Conservation (phyloP, 2,888 invertebrate genomes). For the Fragum fragum region DNA sequence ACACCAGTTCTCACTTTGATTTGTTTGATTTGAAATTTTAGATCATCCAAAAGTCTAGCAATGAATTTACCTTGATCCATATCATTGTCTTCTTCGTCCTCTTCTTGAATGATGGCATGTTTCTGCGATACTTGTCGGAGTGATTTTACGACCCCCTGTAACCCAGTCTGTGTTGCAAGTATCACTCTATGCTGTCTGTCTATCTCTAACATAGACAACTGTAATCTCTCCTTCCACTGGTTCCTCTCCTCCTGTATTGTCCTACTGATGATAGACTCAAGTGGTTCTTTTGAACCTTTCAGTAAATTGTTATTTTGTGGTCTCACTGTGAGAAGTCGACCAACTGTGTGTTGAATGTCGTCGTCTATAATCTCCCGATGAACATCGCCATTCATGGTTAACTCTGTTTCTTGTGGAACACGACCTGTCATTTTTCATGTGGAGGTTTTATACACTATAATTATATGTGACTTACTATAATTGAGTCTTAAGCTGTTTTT, state of each 20-base stretch:
- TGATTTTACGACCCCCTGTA: slow-evolving; percentile 72
- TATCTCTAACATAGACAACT: slow-evolving; percentile 75
- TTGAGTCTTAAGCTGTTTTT: too few species aligned
- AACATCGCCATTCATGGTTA: slow-evolving; percentile 17
- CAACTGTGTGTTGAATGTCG: slow-evolving; percentile 76
- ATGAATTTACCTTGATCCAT: slow-evolving; percentile 53
- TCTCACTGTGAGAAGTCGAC: slow-evolving; percentile 51
- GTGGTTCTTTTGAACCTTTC: slow-evolving; percentile 39
- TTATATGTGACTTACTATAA: too few species aligned
- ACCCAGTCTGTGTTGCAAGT: slow-evolving; percentile 65
- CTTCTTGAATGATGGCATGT: slow-evolving; percentile 45
- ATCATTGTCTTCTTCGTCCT: slow-evolving; percentile 62
- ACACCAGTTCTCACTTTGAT: slow-evolving; percentile 67
- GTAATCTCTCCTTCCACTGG: slow-evolving; percentile 77
- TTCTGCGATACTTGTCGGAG: slow-evolving; percentile 42
- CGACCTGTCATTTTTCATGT: slow-evolving; percentile 7
- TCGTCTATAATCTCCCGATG: slow-evolving; percentile 68
- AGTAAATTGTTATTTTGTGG: slow-evolving; percentile 54
- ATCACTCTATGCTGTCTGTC: slow-evolving; percentile 75
- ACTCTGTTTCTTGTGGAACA: neutral
- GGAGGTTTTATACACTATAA: too few species aligned
- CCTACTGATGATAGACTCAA: slow-evolving; percentile 61
- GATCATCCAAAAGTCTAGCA: slow-evolving; percentile 60
- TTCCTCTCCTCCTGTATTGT: slow-evolving; percentile 77
- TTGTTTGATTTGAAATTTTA: slow-evolving; percentile 69